phyloP scores from a whole-genome alignment of 2,797 vertebrate species.

The Prunella strophiata region DNA sequence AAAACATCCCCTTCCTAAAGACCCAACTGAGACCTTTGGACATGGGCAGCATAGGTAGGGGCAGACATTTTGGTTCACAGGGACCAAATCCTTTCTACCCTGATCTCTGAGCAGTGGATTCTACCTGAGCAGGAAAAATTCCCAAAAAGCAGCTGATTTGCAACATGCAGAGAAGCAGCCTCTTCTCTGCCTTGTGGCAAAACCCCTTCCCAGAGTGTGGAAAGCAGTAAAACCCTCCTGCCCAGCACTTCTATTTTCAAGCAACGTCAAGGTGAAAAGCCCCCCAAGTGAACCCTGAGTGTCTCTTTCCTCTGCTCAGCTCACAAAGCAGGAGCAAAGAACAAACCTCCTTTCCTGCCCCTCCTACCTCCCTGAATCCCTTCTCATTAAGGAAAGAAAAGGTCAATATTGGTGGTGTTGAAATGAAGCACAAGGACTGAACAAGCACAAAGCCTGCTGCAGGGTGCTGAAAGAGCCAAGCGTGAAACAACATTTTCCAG shows the following conservation, averaged over 20 bases:
- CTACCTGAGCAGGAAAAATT: background rate
- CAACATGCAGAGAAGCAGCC: rapidly evolving
- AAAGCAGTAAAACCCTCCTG: background rate
- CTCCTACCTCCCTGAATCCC: background rate
- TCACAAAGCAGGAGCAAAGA: background rate
- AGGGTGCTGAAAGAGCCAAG: background rate
- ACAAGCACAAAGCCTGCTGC: background rate
- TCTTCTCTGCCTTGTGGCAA: background rate
- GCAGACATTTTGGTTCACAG: background rate
- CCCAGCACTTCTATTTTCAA: background rate
- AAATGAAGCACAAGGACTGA: slow-evolving; percentile 11
- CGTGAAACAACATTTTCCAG: slow-evolving; percentile 31
- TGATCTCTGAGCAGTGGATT: background rate
- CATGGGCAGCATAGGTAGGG: background rate
- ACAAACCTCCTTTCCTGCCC: background rate
- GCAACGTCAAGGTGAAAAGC: background rate
- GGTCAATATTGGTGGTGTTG: background rate
- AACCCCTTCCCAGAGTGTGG: background rate
- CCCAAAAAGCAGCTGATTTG: background rate
- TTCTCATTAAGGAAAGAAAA: slow-evolving; percentile 16
- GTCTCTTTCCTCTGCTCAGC: background rate
- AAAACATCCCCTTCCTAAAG: background rate
- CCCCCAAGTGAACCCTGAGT: rapidly evolving
- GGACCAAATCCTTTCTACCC: background rate
- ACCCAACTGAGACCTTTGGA: background rate